Percentiles rank a stretch among this genome's conserved stretches.
These are phyloP conservation scores for Pangasius macronema DNA, from an alignment of 2,797 vertebrate species.

Conservation along the genomic window DNA sequence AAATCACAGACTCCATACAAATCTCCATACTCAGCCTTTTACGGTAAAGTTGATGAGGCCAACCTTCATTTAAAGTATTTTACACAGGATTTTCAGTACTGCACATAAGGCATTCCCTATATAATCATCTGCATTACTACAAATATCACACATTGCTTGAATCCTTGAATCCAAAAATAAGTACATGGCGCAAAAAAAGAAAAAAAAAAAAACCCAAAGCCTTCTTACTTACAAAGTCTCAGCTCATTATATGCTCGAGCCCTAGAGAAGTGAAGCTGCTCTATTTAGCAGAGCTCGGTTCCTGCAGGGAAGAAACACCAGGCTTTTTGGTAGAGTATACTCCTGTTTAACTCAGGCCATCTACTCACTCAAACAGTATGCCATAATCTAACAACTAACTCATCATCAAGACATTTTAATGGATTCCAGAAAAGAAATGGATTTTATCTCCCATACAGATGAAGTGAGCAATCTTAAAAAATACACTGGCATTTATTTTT, in stretches of 20 bases:
- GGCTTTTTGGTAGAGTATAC: not conserved
- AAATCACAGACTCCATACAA: constrained; percentile 4
- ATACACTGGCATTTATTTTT: not conserved
- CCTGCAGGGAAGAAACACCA: not conserved
- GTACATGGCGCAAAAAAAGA: not conserved
- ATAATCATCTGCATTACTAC: not conserved
- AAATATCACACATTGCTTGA: not conserved
- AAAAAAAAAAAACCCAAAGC: no score
- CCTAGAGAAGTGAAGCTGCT: not conserved
- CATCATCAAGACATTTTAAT: not conserved
- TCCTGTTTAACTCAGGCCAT: not conserved
- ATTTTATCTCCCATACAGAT: not conserved
- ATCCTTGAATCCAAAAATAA: not conserved
- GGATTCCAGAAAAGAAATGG: not conserved
- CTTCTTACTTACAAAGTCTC: not conserved
- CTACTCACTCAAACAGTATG: no score
- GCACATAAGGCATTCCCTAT: not conserved
- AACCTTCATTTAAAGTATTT: not conserved
- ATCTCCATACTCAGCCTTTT: constrained; percentile 26
- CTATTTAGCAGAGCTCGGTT: not conserved
- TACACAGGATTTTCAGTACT: not conserved
- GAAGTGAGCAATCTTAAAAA: not conserved
- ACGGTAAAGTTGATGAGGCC: constrained; percentile 46
- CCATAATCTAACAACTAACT: not conserved
- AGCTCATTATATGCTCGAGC: constrained; percentile 2